Evolutionary conservation across 2,888 invertebrate genomes (phyloP).

Genomic region (Dicycla oo): DNA sequence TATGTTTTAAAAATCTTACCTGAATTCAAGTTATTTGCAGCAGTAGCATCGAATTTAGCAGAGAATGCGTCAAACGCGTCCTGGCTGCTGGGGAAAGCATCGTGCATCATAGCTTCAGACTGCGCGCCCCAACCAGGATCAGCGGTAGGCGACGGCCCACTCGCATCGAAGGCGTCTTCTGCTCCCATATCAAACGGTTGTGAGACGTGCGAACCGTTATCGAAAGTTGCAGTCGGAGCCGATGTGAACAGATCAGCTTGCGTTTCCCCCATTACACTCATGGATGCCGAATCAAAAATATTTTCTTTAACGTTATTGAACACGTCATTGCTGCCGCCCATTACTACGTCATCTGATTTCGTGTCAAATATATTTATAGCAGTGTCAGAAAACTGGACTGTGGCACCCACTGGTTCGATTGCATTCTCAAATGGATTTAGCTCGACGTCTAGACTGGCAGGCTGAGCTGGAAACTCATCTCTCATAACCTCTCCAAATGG

Average conservation of each 20-base stretch:
- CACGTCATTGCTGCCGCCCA: constrained; percentile 61
- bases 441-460: constrained; percentile 69
- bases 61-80: constrained; percentile 96
- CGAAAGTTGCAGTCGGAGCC: constrained; percentile 58
- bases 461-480: constrained; percentile 65
- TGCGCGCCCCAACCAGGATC: constrained; percentile 77
- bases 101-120: constrained; percentile 77
- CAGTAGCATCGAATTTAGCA: constrained; percentile 95
- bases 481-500: constrained; percentile 77
- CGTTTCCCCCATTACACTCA: constrained; percentile 43
- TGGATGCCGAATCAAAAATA: constrained; percentile 55
- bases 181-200: constrained; percentile 45
- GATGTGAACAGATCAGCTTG: constrained; percentile 69
- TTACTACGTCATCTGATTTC: constrained; percentile 68
- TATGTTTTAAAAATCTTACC: constrained; percentile 71
- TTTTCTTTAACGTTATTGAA: constrained; percentile 62
- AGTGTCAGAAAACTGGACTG: constrained; percentile 62
- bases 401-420: constrained; percentile 58
- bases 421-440: constrained; percentile 83
- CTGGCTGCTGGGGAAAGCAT: constrained; percentile 79
- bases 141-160: constrained; percentile 57
- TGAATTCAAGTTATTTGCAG: constrained; percentile 79
- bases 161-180: constrained; percentile 59
- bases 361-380: constrained; percentile 73
- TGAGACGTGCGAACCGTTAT: constrained; percentile 36